Conservation (phyloP, 2,797 vertebrate genomes). For the Poeciliopsis turneri region DNA sequence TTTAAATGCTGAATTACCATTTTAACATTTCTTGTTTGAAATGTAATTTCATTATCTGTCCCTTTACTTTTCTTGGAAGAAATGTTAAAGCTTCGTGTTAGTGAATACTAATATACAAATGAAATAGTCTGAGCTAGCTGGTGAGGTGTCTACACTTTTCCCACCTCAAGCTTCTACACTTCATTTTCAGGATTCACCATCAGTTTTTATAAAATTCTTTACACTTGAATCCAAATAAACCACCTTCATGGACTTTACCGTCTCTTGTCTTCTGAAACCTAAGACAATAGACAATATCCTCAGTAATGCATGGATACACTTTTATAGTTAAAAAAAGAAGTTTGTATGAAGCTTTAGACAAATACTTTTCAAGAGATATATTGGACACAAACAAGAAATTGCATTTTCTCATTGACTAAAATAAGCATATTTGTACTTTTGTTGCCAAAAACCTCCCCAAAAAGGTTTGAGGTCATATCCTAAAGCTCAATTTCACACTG, state of each 20-base stretch:
- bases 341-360: background rate
- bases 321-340: background rate
- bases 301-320: background rate
- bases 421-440: background rate
- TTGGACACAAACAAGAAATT: background rate
- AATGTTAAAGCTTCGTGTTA: background rate
- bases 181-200: background rate
- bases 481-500: background rate
- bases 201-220: background rate
- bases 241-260: background rate
- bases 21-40: background rate
- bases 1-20: background rate
- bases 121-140: background rate
- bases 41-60: background rate
- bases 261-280: background rate
- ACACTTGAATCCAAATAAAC: background rate
- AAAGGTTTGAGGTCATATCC: background rate
- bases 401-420: background rate
- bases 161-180: background rate
- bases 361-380: background rate
- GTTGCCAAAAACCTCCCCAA: no score
- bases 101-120: background rate
- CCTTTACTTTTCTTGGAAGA: background rate
- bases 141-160: background rate
- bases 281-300: background rate